phyloP scores from a whole-genome alignment of 2,113 vertebrate species.

The Coracopsis vasa region DNA sequence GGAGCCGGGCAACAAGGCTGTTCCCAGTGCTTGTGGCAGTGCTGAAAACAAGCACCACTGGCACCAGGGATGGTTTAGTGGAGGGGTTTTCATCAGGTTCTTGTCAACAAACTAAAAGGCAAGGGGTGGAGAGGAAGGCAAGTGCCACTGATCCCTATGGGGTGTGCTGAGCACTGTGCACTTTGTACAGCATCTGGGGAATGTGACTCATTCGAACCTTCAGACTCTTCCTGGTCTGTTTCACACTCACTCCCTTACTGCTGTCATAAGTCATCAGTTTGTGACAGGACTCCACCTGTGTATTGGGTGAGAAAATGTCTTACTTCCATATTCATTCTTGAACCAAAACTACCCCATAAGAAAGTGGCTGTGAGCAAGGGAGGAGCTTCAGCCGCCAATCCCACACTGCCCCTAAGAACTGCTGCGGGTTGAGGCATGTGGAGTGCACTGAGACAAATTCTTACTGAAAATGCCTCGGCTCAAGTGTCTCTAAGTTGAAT shows the following conservation, averaged over 20 bases:
- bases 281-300: not conserved
- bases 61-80: not conserved
- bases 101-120: not conserved
- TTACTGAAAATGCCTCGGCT: not conserved
- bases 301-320: not conserved
- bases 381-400: not conserved
- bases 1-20: not conserved
- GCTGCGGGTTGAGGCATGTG: not conserved
- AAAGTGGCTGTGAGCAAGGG: not conserved
- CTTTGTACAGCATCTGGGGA: not conserved
- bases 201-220: not conserved
- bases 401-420: not conserved
- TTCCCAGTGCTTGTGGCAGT: not conserved
- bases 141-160: not conserved
- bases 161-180: not conserved
- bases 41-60: not conserved
- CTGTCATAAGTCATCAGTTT: not conserved
- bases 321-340: not conserved
- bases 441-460: not conserved
- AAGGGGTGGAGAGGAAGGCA: not conserved
- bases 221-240: not conserved
- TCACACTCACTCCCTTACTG: not conserved
- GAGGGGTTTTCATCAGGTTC: not conserved
- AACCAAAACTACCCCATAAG: not conserved
- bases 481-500: not conserved